Conservation (phyloP, 2,888 invertebrate species). For the Octodonta nipae region DNA sequence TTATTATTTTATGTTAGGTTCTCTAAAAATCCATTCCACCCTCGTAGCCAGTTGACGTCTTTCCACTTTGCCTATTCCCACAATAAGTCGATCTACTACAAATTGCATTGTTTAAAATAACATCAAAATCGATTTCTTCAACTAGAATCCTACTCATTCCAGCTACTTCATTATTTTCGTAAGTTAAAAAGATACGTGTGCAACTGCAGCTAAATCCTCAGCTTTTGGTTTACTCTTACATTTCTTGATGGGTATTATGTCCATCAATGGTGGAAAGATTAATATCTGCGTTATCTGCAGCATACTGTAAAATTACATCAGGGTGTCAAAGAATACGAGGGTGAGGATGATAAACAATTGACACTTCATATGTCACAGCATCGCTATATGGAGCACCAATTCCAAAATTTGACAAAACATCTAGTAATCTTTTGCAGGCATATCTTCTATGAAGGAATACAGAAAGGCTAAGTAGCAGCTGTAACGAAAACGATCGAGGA, state of each 20-base stretch:
- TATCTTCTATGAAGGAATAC: slow-evolving; percentile 25
- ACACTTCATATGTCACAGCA: slow-evolving; percentile 18
- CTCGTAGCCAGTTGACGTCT: no score
- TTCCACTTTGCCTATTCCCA: no score
- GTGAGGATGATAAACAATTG: slow-evolving; percentile 24
- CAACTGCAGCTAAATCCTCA: slow-evolving; percentile 1
- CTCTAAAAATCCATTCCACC: no score
- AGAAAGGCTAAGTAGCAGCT: slow-evolving; percentile 24
- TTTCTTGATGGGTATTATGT: slow-evolving; percentile 9
- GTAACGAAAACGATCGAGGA: slow-evolving; percentile 19
- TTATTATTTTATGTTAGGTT: slow-evolving; percentile 10
- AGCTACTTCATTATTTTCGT: slow-evolving; percentile 10
- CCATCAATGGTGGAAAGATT: slow-evolving; percentile 19
- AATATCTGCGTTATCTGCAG: not conserved
- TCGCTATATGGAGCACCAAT: slow-evolving; percentile 25
- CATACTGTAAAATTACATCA: not conserved
- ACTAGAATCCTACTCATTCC: slow-evolving; percentile 12
- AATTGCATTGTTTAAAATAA: no score
- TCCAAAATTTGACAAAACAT: slow-evolving; percentile 25
- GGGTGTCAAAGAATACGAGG: slow-evolving; percentile 23
- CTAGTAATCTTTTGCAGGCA: slow-evolving; percentile 25
- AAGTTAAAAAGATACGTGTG: slow-evolving; percentile 10
- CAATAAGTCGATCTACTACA: no score
- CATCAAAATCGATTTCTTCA: no score
- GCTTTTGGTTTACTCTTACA: slow-evolving; percentile 3